Evolutionary conservation across 2,113 vertebrate species (phyloP).

Genomic region (Asarcornis scutulata): DNA sequence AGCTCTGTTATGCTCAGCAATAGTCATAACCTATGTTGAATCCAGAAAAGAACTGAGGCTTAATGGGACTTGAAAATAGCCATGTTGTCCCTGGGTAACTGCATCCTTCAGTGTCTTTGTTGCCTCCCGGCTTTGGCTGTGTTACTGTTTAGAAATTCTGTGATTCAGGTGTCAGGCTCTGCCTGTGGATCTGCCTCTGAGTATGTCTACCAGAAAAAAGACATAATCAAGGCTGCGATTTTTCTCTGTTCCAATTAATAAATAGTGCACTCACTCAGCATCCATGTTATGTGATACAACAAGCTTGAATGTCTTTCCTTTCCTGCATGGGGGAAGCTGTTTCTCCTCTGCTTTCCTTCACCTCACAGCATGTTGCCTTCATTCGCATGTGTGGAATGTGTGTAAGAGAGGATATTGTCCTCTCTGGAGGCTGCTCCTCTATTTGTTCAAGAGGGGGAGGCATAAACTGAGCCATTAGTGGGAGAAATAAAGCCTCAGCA

Average conservation of each 20-base stretch:
- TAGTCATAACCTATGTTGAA: background rate
- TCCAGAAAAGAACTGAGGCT: background rate
- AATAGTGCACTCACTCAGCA: background rate
- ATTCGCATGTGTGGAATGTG: background rate
- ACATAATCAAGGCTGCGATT: background rate
- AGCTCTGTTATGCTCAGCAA: background rate
- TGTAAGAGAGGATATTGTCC: background rate
- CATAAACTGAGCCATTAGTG: conserved; percentile 56
- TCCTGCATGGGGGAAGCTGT: background rate
- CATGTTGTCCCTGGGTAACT: background rate
- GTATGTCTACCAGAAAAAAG: background rate
- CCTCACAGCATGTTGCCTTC: background rate
- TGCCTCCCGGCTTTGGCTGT: background rate
- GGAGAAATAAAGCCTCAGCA: conserved; percentile 58
- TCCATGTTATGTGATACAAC: background rate
- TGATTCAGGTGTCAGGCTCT: background rate
- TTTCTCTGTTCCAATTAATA: background rate
- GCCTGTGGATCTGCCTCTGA: background rate
- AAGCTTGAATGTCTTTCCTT: background rate
- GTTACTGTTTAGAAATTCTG: background rate
- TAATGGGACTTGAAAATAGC: background rate
- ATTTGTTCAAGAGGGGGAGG: conserved; percentile 40
- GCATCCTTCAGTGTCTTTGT: background rate
- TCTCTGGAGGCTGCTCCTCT: conserved; percentile 19
- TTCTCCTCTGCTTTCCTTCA: background rate